Base-by-base conservation (phyloP, 2,113 vertebrate species). In the Trochalopteron elliotii region DNA sequence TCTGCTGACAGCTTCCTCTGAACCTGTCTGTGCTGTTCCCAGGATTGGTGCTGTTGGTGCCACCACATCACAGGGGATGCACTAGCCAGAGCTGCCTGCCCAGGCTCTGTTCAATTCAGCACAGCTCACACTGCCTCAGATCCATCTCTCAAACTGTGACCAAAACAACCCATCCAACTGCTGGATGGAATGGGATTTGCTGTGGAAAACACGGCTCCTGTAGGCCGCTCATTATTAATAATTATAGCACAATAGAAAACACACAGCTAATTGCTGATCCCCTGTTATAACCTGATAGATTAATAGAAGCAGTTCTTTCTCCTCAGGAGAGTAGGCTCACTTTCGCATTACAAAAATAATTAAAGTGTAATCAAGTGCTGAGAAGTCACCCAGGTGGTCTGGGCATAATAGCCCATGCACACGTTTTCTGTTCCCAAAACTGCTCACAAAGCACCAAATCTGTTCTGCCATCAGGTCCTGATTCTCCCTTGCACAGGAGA, bases 301-400 rank as follows among this genome's bases (percentile, higher is more conserved):
- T 95, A 92, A 81, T 68, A 92, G 78, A 76, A 96, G 74, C 28
- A 80, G 61, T 61, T 69, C n/a, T 80, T 82, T 72, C 79, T 79
- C 70, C 91, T 93, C 95, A 35, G 61, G 91, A 84, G 93, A 95
- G 30, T 6, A 90, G 45, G 72, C 35, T 95, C 87, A 47, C 45
- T 82, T 87, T 87, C 25, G 30, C 67, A 75, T 87, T 88, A 70
- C 80, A 92, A 89, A 93, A 96, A 91, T 94, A 95, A 95, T 93
- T 95, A 90, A 94, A 93, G 83, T 40, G 50, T 86, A 95, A 95
- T 95, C 94, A 93, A 94, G 76, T 76, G 59, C 89, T 88, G 93
- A 93, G 85, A 61, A 93, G 40, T 70, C 91, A 87, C 93, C 55
- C 83, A 86, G 68, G 90, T 84, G 82, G 68, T 90, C 82, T 83